Base-by-base conservation (phyloP, 2,888 invertebrate species). In the Antheraea assamensis region DNA sequence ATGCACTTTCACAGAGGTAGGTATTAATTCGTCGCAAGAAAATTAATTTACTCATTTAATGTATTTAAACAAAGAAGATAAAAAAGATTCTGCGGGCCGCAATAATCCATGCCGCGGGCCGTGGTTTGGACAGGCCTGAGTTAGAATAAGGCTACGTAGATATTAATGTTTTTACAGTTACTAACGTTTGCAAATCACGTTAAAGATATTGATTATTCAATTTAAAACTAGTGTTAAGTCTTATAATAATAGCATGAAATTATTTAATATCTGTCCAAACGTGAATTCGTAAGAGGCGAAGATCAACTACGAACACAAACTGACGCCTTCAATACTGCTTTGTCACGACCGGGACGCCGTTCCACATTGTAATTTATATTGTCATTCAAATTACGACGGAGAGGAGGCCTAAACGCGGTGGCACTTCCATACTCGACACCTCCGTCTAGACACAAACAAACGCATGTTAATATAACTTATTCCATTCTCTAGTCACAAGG, bases 351-450 rank as follows among this genome's bases (percentile, higher is more conserved):
- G 87, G 88, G 92, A 92, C 92, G 91, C 90, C 92, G 83, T 84
- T 78, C 83, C 81, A 83, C 83, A 92, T 92, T 92, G 91, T 93
- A 84, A 92, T 93, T 91, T 88, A 91, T 89, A 93, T 93, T 90
- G 88, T 91, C 89, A 92, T 93, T 92, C 89, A 91, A 92, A 92
- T 90, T 85, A 85, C 83, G 82, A 84, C 35, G 81, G 81, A 85
- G 86, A 82, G 81, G 84, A 84, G 85, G 81, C 78, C 84, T 87
- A 88, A 90, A 86, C 85, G 83, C 92, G 85, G 93, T 92, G 93
- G 93, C 93, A 93, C 82, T 91, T 84, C 81, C 83, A 85, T 89
- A 86, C 90, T 93, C 93, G 91, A 88, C 93, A 93, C 93, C 92
- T 92, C 85, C 83, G 83, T 81, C 82, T 83, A 82, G 81, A 81